Conservation (phyloP, 2,888 invertebrate genomes). For the Gandaritis pyraliata region DNA sequence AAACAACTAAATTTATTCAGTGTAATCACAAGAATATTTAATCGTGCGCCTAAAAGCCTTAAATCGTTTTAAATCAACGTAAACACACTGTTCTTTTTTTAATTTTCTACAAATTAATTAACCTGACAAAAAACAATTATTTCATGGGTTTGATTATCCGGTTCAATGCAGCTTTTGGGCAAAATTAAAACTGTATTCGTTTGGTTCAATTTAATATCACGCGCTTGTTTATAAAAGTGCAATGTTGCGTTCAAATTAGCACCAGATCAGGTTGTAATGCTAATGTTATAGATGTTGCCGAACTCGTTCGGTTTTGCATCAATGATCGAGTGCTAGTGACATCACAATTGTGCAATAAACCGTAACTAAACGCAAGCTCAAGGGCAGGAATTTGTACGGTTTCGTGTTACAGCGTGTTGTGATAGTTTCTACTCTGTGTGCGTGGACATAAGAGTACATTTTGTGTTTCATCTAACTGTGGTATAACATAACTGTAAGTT, state of each 20-base stretch:
- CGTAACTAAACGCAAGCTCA: constrained; percentile 17
- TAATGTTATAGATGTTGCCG: constrained; percentile 13
- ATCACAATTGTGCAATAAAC: constrained; percentile 9
- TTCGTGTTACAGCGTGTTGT: constrained; percentile 12
- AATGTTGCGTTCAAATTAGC: constrained; percentile 7
- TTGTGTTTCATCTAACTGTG: constrained; percentile 10
- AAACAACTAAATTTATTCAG: too few relatives aligned
- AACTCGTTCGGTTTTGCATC: constrained; percentile 3
- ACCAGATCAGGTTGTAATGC: constrained; percentile 3
- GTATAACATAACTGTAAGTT: constrained; percentile 38
- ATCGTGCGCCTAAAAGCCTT: too few relatives aligned
- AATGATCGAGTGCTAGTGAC: constrained; percentile 10
- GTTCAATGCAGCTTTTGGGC: constrained; percentile 1
- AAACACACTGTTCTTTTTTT: too few relatives aligned
- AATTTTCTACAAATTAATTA: background rate
- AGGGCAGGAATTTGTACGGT: constrained; percentile 19
- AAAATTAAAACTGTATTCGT: background rate
- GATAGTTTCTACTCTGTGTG: constrained; percentile 13
- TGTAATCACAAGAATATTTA: too few relatives aligned
- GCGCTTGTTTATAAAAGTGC: background rate
- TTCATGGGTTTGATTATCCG: background rate
- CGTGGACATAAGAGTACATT: constrained; percentile 15
- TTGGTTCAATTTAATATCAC: background rate
- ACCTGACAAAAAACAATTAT: background rate
- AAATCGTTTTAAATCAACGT: too few relatives aligned